These are phyloP conservation scores for Zoanthus sansibaricus DNA, from an alignment of 92 coral and sea anemone genomes.

Conservation along the genomic window DNA sequence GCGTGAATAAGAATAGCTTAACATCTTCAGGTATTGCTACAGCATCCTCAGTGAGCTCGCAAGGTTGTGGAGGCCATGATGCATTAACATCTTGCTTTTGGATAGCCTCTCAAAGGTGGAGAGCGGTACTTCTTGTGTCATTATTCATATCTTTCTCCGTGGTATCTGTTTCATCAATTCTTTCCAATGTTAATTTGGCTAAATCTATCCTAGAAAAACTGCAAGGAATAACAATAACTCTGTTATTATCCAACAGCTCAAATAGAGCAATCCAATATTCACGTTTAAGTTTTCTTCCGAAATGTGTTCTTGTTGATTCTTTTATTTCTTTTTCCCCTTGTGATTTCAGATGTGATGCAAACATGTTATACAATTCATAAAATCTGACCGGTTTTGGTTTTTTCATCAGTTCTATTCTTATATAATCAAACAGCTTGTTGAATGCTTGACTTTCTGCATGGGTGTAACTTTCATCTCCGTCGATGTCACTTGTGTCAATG, in stretches of 20 bases:
- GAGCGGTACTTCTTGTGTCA: slow-evolving; percentile 20
- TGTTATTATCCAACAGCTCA: slow-evolving; percentile 31
- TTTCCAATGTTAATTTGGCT: too few relatives aligned
- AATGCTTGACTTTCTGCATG: not conserved
- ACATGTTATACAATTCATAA: slow-evolving; percentile 38
- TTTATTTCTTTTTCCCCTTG: slow-evolving; percentile 30
- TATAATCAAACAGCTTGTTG: slow-evolving; percentile 21
- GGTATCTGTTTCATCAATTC: too few relatives aligned
- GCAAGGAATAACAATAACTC: slow-evolving; percentile 46
- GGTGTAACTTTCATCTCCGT: not conserved
- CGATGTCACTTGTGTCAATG: not conserved
- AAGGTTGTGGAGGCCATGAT: slow-evolving; percentile 63
- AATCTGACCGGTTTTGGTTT: slow-evolving; percentile 16
- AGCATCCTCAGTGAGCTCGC: slow-evolving; percentile 28
- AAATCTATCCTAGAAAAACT: too few relatives aligned
- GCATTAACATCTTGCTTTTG: slow-evolving; percentile 18
- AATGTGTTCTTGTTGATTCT: slow-evolving; percentile 49
- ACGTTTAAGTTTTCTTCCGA: slow-evolving; percentile 52
- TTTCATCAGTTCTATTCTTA: not conserved
- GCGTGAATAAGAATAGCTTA: too few relatives aligned
- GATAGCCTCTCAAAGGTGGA: slow-evolving; percentile 54
- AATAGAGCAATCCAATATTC: slow-evolving; percentile 44
- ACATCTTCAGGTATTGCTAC: too few relatives aligned
- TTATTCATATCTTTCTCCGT: too few relatives aligned
- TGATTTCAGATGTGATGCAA: slow-evolving; percentile 14